Percentiles rank a stretch among this genome's conserved stretches.
Conservation (phyloP, 2,888 invertebrate species). For the Helleia helle region DNA sequence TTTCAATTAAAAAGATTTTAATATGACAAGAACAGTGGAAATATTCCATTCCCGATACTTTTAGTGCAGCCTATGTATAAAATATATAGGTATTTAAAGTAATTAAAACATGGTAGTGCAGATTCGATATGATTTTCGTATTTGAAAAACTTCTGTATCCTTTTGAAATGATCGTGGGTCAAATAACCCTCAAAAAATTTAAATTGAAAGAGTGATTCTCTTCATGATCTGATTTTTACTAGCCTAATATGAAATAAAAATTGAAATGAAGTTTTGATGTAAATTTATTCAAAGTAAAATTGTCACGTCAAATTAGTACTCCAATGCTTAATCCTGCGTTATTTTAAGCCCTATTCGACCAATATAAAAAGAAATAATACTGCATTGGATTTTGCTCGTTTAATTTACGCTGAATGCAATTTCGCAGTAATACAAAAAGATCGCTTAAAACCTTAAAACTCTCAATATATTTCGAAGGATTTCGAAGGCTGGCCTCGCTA, state of each 20-base stretch:
- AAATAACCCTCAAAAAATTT: neutral
- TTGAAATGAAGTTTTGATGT: neutral
- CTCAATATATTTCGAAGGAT: conserved; percentile 12
- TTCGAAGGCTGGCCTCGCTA: conserved; percentile 8
- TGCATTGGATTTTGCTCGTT: conserved; percentile 31
- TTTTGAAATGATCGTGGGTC: no score
- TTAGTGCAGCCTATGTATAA: no score
- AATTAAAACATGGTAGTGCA: no score
- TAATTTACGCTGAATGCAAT: conserved; percentile 37
- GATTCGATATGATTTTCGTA: no score
- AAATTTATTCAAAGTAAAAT: neutral
- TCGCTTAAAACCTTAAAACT: conserved; percentile 11
- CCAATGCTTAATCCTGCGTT: no score
- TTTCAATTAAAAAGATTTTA: no score
- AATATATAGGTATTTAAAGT: no score
- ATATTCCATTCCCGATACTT: no score
- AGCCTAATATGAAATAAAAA: no score
- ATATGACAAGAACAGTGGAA: no score
- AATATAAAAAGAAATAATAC: conserved; percentile 31
- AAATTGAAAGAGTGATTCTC: neutral
- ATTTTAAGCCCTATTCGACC: conserved; percentile 13
- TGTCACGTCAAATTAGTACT: neutral
- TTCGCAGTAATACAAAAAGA: conserved; percentile 27
- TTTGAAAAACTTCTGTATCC: no score
- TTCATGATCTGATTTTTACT: neutral